phyloP scores from a whole-genome alignment of 2,113 vertebrate genomes.

The Sigmodon hispidus region DNA sequence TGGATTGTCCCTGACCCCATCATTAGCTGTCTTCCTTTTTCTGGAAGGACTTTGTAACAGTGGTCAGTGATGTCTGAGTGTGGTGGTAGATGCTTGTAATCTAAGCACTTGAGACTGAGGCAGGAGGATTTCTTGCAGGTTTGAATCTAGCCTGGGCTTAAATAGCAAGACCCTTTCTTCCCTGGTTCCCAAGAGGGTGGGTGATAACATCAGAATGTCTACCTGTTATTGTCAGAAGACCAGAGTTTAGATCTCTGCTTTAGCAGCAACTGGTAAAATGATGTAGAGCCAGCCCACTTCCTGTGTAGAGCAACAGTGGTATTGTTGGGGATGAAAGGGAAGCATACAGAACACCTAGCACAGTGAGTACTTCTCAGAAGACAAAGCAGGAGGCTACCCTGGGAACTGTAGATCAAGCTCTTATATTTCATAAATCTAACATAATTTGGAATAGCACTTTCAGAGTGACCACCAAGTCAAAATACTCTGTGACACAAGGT shows the following conservation, averaged over 20 bases:
- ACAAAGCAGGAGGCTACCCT: background rate
- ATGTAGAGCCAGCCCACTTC: background rate
- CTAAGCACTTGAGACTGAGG: background rate
- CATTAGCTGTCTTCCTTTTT: background rate
- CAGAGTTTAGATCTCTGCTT: background rate
- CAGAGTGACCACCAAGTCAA: background rate
- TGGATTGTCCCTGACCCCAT: background rate
- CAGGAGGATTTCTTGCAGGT: background rate
- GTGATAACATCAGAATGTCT: background rate
- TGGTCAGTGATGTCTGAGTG: background rate
- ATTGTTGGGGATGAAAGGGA: background rate
- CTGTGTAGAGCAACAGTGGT: background rate
- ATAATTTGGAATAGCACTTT: background rate
- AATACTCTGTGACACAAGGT: conserved; percentile 1
- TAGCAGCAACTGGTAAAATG: background rate
- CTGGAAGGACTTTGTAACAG: background rate
- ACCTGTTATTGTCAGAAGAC: background rate
- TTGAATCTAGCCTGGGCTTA: background rate
- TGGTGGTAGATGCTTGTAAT: background rate
- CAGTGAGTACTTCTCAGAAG: background rate
- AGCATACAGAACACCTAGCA: background rate
- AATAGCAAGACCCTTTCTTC: background rate
- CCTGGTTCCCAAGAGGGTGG: background rate
- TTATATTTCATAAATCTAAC: background rate
- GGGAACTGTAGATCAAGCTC: background rate